A percentile compares a stretch with the other conserved stretches of the same genome.
phyloP scores from a whole-genome alignment of 2,888 invertebrate genomes.

The Phragmatobia fuliginosa region DNA sequence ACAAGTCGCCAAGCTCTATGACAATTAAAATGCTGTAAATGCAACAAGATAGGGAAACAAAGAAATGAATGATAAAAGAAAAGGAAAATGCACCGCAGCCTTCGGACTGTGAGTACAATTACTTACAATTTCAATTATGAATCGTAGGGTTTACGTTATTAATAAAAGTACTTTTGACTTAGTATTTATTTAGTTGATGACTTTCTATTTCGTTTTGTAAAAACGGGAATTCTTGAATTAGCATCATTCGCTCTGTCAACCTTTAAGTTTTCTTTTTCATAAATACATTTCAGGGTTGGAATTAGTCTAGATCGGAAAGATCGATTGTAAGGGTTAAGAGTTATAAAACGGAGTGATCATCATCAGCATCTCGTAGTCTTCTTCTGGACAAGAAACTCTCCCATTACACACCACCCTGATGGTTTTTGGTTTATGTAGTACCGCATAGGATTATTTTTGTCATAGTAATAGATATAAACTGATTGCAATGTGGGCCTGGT shows the following conservation, averaged over 20 bases:
- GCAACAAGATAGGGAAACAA: slow-evolving; percentile 2
- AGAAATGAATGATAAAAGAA: not conserved
- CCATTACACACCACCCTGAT: too few species aligned
- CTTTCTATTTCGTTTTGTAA: too few species aligned
- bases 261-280: too few species aligned
- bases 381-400: too few species aligned
- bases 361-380: too few species aligned
- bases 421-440: too few species aligned
- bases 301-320: too few species aligned
- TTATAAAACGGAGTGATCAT: too few species aligned
- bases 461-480: not conserved
- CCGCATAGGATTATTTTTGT: too few species aligned
- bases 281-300: too few species aligned
- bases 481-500: too few species aligned
- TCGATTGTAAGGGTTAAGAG: too few species aligned
- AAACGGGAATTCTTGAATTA: not conserved
- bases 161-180: not conserved
- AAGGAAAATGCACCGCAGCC: not conserved
- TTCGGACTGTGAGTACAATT: not conserved
- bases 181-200: not conserved
- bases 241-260: not conserved
- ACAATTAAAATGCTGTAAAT: slow-evolving; percentile 33
- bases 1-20: slow-evolving; percentile 19
- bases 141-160: not conserved
- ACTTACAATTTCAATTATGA: not conserved